Base-by-base conservation (phyloP, 2,888 invertebrate genomes). In the Caenorhabditis sp. region DNA sequence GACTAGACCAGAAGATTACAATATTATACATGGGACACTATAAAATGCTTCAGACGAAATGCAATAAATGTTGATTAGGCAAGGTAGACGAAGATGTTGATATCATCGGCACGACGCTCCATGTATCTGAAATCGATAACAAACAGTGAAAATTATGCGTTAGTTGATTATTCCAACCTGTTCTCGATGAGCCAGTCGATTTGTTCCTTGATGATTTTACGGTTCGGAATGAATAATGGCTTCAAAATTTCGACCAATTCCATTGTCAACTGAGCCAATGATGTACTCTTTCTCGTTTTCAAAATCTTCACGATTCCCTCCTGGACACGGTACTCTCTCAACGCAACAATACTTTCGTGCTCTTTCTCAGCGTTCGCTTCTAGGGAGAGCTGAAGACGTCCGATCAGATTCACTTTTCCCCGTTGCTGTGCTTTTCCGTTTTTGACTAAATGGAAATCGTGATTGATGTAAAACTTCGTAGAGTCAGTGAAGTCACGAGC, bases 141-240 rank as follows among this genome's bases (percentile, higher is more conserved):
- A 54, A 26, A 26, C 10, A 24, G 7, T 7, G 7, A 22, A 51
- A 8, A 8, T 8, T 26, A 54, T 14, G 3, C 0, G 26, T 12
- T 26, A 54, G 10, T 19, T 6, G 12, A n/a, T 38, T 8, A 41
- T 8, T 26, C 70, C 58, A 24, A 87, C 86, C 66, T 74, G 61
- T 99, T 96, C 93, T 99, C 98, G 87, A 99, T 98, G 58, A 99
- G 95, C 98, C 98, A 99, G 93, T 99, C 99, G 70, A 99, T 95
- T 93, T 99, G 98, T 93, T 99, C 98, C 93, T 99, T 99, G 90
- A 99, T 98, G 96, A 99, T 96, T 93, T 98, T 98, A 93, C 97
- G 97, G 85, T 97, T 97, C 31, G 99, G 99, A 92, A 98, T 94
- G 94, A 99, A 99, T 97, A 99, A 98, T 93, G 98, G 97, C 94